Percentiles rank a stretch among this genome's conserved stretches.
Evolutionary conservation across 2,797 vertebrate species (phyloP).

Genomic region (Steatocranus sp.): DNA sequence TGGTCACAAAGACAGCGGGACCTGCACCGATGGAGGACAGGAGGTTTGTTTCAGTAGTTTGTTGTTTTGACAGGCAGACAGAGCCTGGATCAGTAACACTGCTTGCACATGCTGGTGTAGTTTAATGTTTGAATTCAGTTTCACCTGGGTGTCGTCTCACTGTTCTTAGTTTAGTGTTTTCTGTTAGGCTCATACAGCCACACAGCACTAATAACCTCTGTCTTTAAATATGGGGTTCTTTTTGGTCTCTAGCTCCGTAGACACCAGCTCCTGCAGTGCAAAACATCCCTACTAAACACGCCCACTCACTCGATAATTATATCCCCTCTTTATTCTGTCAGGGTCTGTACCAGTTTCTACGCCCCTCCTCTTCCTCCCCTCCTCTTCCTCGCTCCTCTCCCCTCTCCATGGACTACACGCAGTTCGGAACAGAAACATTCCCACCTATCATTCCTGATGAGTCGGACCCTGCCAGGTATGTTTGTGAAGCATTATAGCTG

Average conservation of each 20-base stretch:
- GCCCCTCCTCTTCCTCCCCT: conserved; percentile 24
- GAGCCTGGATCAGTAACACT: background rate
- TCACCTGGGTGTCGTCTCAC: background rate
- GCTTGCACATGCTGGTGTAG: background rate
- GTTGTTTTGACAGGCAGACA: background rate
- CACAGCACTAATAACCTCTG: background rate
- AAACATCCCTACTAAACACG: background rate
- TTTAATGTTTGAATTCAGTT: accelerated
- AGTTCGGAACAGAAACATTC: conserved; percentile 56
- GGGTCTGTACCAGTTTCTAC: conserved; percentile 78
- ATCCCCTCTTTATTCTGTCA: conserved; percentile 5
- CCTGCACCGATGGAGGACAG: conserved; percentile 81
- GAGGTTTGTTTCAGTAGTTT: conserved; percentile 62
- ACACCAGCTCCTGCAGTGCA: background rate
- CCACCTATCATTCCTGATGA: conserved; percentile 55
- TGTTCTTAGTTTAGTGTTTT: background rate
- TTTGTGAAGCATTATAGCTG: background rate
- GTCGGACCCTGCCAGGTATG: conserved; percentile 53
- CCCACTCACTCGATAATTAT: background rate
- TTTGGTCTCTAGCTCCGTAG: background rate
- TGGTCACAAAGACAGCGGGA: conserved; percentile 83
- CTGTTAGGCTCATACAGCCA: background rate
- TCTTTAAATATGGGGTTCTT: background rate
- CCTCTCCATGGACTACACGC: conserved; percentile 55
- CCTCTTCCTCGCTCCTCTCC: conserved; percentile 42